Percentiles rank a stretch among this genome's conserved stretches.
Evolutionary conservation across 2,888 invertebrate genomes (phyloP).

Genomic region (Microdon myrmicae): DNA sequence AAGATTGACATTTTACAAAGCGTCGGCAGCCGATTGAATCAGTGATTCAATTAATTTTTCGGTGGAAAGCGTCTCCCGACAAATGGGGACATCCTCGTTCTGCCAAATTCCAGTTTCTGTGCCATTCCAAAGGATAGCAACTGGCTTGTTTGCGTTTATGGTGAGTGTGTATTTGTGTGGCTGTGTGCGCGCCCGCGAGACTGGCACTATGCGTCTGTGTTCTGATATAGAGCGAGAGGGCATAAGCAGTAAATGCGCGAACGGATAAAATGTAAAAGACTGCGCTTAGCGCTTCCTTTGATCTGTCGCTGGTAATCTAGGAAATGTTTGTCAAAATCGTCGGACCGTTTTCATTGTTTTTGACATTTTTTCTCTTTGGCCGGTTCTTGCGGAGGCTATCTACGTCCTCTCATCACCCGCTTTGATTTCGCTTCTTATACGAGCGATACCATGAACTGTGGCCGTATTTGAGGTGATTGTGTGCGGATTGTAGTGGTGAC

Average conservation of each 20-base stretch:
- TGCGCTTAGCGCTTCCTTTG: conserved; percentile 61
- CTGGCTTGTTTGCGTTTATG: background rate
- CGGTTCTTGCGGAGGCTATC: conserved; percentile 18
- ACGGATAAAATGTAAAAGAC: conserved; percentile 56
- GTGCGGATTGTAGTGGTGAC: conserved; percentile 11
- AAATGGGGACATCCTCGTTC: conserved; percentile 22
- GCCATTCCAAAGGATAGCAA: background rate
- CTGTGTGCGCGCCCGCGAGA: conserved; percentile 3
- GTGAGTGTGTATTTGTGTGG: conserved; percentile 18
- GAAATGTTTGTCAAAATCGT: conserved; percentile 68
- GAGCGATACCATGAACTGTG: too few relatives aligned
- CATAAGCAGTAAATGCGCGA: conserved; percentile 50
- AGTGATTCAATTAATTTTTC: conserved; percentile 52
- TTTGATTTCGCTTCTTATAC: conserved; percentile 32
- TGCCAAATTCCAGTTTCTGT: conserved; percentile 8
- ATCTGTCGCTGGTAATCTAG: conserved; percentile 67
- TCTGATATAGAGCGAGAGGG: conserved; percentile 38
- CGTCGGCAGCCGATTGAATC: conserved; percentile 48
- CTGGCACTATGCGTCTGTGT: conserved; percentile 7
- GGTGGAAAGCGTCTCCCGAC: conserved; percentile 40
- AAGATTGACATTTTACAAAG: conserved; percentile 50
- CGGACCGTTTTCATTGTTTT: conserved; percentile 67
- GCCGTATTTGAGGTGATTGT: conserved; percentile 12
- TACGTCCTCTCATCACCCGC: conserved; percentile 2
- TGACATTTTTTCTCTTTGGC: conserved; percentile 62